Conservation (phyloP, 2,113 vertebrate genomes). For the Tautogolabrus adspersus region DNA sequence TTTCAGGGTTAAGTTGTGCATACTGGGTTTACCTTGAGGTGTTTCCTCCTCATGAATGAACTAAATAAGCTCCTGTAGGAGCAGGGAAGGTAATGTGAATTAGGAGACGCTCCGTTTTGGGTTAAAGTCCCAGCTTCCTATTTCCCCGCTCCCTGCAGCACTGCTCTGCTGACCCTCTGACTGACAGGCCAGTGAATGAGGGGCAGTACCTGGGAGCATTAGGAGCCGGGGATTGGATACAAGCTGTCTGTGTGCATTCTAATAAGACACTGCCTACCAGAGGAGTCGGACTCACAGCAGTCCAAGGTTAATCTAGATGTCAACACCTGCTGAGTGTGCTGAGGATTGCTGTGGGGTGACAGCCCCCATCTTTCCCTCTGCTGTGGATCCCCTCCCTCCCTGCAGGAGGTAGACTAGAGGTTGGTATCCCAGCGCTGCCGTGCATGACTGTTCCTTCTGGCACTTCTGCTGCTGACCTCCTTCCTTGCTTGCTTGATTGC, state of each 20-base stretch:
- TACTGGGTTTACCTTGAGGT: constrained; percentile 13
- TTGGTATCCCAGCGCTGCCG: constrained; percentile 44
- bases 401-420: constrained; percentile 39
- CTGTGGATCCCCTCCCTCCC: constrained; percentile 48
- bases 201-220: constrained; percentile 57
- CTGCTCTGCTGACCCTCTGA: constrained; percentile 56
- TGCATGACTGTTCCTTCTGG: constrained; percentile 49
- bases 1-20: not conserved
- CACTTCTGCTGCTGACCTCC: constrained; percentile 53
- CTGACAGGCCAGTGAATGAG: constrained; percentile 57
- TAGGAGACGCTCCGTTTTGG: constrained; percentile 12
- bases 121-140: constrained; percentile 48
- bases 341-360: constrained; percentile 67
- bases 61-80: constrained; percentile 12
- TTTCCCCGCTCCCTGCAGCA: constrained; percentile 48
- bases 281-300: constrained; percentile 56
- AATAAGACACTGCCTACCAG: constrained; percentile 67
- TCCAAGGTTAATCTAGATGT: constrained; percentile 79
- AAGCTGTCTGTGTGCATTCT: constrained; percentile 61
- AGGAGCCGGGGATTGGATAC: constrained; percentile 51
- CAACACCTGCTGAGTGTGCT: constrained; percentile 72
- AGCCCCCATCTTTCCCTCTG: constrained; percentile 49
- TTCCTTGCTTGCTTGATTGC: constrained; percentile 47
- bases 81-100: constrained; percentile 22
- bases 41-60: constrained; percentile 1